Conservation (phyloP, 2,113 vertebrate genomes). For the Thunnus thynnus region DNA sequence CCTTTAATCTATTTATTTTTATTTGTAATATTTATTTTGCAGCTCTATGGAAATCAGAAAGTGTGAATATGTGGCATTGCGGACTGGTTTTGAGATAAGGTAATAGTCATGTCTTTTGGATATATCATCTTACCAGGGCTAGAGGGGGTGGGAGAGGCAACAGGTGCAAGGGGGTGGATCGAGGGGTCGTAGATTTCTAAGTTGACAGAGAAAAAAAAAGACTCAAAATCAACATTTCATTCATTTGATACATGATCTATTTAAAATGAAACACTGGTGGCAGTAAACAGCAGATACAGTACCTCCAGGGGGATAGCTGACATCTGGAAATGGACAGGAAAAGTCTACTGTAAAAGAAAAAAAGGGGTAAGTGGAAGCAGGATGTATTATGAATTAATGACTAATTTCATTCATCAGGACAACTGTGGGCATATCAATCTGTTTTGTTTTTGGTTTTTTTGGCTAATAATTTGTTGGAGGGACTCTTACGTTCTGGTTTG, state of each 20-base stretch:
- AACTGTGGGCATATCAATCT: neutral
- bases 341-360: conserved; percentile 69
- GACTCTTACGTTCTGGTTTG: conserved; percentile 75
- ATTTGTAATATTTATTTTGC: neutral
- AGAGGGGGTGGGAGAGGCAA: conserved; percentile 73
- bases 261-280: neutral
- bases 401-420: neutral
- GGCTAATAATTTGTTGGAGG: neutral
- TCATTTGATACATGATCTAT: neutral
- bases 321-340: conserved; percentile 79
- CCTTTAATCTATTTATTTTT: neutral
- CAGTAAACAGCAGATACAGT: neutral
- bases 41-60: rapidly evolving
- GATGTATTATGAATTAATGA: neutral
- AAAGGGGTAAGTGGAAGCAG: neutral
- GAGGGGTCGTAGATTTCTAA: conserved; percentile 78
- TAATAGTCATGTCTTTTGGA: neutral
- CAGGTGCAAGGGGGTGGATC: conserved; percentile 51
- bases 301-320: conserved; percentile 79
- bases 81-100: neutral
- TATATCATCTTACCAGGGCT: conserved; percentile 74
- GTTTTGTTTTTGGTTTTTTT: neutral
- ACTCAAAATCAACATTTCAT: neutral
- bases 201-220: neutral
- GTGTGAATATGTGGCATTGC: neutral